phyloP scores from a whole-genome alignment of 92 coral and sea anemone genomes.

The Palythoa heliodiscus region DNA sequence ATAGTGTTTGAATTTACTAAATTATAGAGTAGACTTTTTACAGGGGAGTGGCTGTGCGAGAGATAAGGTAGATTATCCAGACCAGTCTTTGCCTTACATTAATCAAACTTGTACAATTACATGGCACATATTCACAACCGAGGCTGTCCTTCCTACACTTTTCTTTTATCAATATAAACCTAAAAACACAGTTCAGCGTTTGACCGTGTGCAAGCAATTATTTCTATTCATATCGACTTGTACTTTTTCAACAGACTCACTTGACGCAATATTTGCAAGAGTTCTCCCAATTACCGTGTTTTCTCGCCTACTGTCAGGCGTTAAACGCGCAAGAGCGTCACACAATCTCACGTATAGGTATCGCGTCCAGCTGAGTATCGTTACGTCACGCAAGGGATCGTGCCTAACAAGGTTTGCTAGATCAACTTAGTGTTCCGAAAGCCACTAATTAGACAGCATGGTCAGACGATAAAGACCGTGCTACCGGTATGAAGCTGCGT shows the following conservation, averaged over 20 bases:
- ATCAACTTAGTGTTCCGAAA: neutral
- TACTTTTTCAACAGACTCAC: slow-evolving; percentile 69
- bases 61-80: too few species aligned
- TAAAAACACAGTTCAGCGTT: neutral
- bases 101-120: too few species aligned
- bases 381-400: neutral
- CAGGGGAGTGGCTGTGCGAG: too few species aligned
- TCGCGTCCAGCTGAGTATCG: slow-evolving; percentile 47
- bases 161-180: neutral
- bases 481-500: neutral
- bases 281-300: slow-evolving; percentile 88
- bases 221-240: neutral
- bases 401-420: slow-evolving; percentile 38
- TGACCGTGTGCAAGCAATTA: neutral
- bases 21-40: too few species aligned
- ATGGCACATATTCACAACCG: too few species aligned
- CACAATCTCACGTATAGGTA: slow-evolving; percentile 87
- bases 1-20: too few species aligned
- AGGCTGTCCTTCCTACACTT: too few species aligned
- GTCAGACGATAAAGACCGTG: neutral
- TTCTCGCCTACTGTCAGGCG: slow-evolving; percentile 82
- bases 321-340: slow-evolving; percentile 90
- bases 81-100: too few species aligned
- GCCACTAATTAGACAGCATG: neutral
- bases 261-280: slow-evolving; percentile 79